phyloP scores from a whole-genome alignment of 2,113 vertebrate genomes.

The Zingel zingel region DNA sequence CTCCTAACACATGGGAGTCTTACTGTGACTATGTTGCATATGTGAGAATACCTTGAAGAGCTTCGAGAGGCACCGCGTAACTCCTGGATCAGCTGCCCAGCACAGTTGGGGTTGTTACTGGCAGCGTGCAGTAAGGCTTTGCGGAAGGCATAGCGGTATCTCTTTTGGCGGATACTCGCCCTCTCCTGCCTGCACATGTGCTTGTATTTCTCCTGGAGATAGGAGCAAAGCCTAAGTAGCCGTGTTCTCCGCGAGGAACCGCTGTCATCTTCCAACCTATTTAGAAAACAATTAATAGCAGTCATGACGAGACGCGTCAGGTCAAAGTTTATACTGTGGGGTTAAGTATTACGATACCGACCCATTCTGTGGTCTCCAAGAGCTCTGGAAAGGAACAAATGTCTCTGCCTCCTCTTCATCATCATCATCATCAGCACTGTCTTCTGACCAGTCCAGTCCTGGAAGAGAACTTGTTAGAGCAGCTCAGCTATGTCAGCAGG shows the following conservation, averaged over 20 bases:
- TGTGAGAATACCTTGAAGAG: slow-evolving; percentile 83
- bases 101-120: slow-evolving; percentile 90
- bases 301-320: neutral
- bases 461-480: slow-evolving; percentile 64
- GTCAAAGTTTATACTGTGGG: too few species aligned
- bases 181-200: slow-evolving; percentile 97
- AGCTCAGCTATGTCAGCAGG: slow-evolving; percentile 7
- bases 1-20: neutral
- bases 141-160: slow-evolving; percentile 93
- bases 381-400: slow-evolving; percentile 87
- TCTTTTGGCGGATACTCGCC: slow-evolving; percentile 93
- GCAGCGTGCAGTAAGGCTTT: slow-evolving; percentile 97
- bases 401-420: slow-evolving; percentile 87
- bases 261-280: slow-evolving; percentile 83
- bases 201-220: slow-evolving; percentile 98
- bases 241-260: slow-evolving; percentile 90
- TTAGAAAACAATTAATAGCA: neutral
- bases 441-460: slow-evolving; percentile 99
- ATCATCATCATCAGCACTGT: slow-evolving; percentile 90
- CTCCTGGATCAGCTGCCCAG: slow-evolving; percentile 91
- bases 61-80: slow-evolving; percentile 84
- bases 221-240: slow-evolving; percentile 95
- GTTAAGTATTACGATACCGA: slow-evolving; percentile 29
- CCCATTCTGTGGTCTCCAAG: slow-evolving; percentile 87
- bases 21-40: neutral